Base-by-base conservation (phyloP, 2,797 vertebrate genomes). In the Ptychobarbus kaznakovi region DNA sequence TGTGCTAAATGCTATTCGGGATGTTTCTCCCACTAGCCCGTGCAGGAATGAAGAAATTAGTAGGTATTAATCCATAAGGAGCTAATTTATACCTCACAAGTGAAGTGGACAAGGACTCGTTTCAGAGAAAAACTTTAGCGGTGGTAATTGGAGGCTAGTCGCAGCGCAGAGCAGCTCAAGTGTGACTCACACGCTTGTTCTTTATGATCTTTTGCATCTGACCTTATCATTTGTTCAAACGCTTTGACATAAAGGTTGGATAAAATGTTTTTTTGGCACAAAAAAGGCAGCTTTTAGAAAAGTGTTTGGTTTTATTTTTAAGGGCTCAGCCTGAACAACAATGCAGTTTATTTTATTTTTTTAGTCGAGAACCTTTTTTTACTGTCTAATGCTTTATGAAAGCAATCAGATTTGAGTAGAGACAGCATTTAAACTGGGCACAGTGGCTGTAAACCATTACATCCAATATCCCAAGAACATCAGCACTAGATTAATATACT, bases 21-120 rank as follows among this genome's bases (percentile, higher is more conserved):
- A 73, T 85, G 58, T 86, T 84, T 79, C 74, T 85, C 74, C 32
- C 69, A 46, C 65, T 38, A 20, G 75, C 75, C 80, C 0, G 2
- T 58, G 65, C 83, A 69, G 80, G 90, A 90, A 93, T 90, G 85
- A 89, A 87, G 89, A 90, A 89, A 91, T 91, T 90, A 89, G 85
- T 74, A 90, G 85, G 89, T 89, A 90, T 91, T 93, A 93, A 92
- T 94, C 89, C 80, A 85, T 90, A 86, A 87, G 86, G 73, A 87
- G 82, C 86, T 90, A 83, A 86, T 89, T 93, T 90, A 90, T 89
- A 89, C 87, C 84, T 89, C 87, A 90, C 85, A 88, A 18, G 87
- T 51, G 84, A 90, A 88, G 87, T 35, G 76, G 81, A 73, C 70
- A 70, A 63, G 35, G 49, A 51, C 58, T 80, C 2, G 13, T 78